Percentiles rank a stretch among this genome's conserved stretches.
phyloP scores from a whole-genome alignment of 64 coral and sea anemone species.

The Pocillopora verrucosa region DNA sequence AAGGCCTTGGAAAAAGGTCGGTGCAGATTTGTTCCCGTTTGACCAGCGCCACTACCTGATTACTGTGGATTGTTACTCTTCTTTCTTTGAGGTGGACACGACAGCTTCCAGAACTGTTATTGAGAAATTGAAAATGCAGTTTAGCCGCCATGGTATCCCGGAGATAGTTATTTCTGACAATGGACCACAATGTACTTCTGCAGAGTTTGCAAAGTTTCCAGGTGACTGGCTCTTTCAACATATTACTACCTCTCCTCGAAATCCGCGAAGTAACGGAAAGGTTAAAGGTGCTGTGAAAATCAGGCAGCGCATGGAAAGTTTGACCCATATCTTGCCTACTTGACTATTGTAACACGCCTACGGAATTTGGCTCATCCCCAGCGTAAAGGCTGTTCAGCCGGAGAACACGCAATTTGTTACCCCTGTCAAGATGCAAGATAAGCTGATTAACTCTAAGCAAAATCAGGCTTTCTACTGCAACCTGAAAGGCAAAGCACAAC shows the following conservation, averaged over 20 bases:
- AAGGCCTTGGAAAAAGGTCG: too few relatives aligned
- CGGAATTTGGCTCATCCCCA: slow-evolving; percentile 9
- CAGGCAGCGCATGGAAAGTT: slow-evolving; percentile 1
- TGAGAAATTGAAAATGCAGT: too few relatives aligned
- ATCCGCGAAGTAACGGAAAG: slow-evolving; percentile 50
- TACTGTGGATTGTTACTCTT: too few relatives aligned
- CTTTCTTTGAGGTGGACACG: too few relatives aligned
- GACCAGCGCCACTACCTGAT: too few relatives aligned
- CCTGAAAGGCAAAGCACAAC: background rate
- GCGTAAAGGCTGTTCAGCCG: slow-evolving; percentile 20
- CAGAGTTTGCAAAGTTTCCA: too few relatives aligned
- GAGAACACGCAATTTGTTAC: background rate
- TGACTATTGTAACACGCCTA: slow-evolving; percentile 36
- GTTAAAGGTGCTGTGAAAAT: slow-evolving; percentile 5
- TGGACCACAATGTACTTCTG: too few relatives aligned
- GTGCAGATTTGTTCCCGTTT: too few relatives aligned
- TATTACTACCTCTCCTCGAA: slow-evolving; percentile 9
- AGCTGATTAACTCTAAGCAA: background rate
- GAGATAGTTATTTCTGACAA: too few relatives aligned
- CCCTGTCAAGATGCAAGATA: background rate
- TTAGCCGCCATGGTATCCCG: too few relatives aligned
- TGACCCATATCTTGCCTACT: slow-evolving; percentile 14
- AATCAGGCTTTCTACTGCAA: background rate
- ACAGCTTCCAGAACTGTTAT: too few relatives aligned
- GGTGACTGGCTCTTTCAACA: background rate